Base-by-base conservation (phyloP, 2,888 invertebrate species). In the Idaea straminata region DNA sequence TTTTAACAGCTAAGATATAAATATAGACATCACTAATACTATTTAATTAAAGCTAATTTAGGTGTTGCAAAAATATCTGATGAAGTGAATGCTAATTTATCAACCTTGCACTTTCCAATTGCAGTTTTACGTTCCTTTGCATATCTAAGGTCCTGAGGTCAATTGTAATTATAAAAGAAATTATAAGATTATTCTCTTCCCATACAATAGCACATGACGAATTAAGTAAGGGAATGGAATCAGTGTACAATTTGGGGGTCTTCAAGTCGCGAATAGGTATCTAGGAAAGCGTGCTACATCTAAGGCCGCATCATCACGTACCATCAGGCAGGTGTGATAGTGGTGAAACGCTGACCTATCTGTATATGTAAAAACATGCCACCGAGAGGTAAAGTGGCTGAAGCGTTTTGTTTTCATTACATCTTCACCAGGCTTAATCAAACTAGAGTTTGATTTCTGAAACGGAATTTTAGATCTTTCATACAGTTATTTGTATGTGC, bases 21-120 rank as follows among this genome's bases (percentile, higher is more conserved):
- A 65, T 74, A 62, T 62, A 65, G 16, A 66, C 58, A 66, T 63
- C 60, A 65, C 38, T 36, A 1, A 10, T 61, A 68, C 68, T 66
- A 64, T 64, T 62, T 62, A 47, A 47, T 47, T 47, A 47, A 47
- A 47, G 10, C 47, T 47, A 47, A 47, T 7, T 47, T 47, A 47
- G 47, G 6, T 47, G 47, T 47, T 47, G 25, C 25, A 13, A 47
- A 47, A 47, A 47, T 36, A 36, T 47, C 47, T 47, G 13, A 47
- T 13, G 47, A 13, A 47, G 47, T 47, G 10, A 47, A 47, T 47
- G 10, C 47, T 47, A 47, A 47, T 47, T 47, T 47, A 4, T 10
- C 13, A 47, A 47, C 47, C 47, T 47, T 47, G 47, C 47, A 47
- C 47, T 47, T 47, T 47, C 47, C 47, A 13, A 47, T 47, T 47